Evolutionary conservation across 37 sponge, comb jelly and placozoan species (phyloP).

Genomic region (Petrosia ficiformis): DNA sequence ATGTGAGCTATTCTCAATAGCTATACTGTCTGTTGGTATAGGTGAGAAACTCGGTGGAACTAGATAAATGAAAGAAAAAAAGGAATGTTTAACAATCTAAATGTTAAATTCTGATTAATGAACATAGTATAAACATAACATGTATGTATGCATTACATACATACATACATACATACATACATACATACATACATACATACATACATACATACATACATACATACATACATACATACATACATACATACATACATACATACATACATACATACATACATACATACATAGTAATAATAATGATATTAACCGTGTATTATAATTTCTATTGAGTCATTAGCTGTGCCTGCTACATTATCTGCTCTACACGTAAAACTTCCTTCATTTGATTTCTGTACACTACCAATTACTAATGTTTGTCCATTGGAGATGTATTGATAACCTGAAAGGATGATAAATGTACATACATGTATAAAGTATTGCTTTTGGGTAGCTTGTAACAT

Average conservation of each 20-base stretch:
- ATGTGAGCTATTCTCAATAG: slow-evolving; percentile 13
- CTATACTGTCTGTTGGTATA: slow-evolving; percentile 13
- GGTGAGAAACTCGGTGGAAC: slow-evolving; percentile 37
- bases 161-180: too few species aligned
- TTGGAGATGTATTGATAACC: not conserved
- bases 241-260: too few species aligned
- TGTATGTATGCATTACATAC: too few species aligned
- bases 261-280: too few species aligned
- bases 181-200: too few species aligned
- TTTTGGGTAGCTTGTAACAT: too few species aligned
- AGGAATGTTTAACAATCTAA: not conserved
- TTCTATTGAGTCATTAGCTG: slow-evolving; percentile 3
- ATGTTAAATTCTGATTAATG: not conserved
- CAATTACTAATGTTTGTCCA: slow-evolving; percentile 3
- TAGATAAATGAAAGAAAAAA: slow-evolving; percentile 7
- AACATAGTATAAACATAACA: not conserved
- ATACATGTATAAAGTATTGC: too few species aligned
- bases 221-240: too few species aligned
- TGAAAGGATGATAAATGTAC: not conserved
- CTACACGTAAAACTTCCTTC: slow-evolving; percentile 34
- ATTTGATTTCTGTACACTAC: slow-evolving; percentile 9
- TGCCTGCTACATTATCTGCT: slow-evolving; percentile 44
- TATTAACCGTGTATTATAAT: slow-evolving; percentile 31
- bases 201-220: too few species aligned
- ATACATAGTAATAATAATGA: too few species aligned